phyloP scores from a whole-genome alignment of 2,113 vertebrate species.

The Pagrus major region DNA sequence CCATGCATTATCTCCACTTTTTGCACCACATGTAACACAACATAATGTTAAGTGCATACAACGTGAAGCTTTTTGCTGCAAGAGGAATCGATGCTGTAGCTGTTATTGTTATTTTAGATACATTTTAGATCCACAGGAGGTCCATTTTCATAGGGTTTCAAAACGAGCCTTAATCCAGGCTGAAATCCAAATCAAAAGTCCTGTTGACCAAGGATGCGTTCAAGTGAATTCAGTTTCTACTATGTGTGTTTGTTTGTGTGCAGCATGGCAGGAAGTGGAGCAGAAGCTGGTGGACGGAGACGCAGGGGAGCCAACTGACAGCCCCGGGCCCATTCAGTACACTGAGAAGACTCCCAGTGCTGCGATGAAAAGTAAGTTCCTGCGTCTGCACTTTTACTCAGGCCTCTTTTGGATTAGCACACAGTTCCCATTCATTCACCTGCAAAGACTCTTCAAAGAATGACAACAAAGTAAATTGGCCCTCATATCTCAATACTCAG shows the following conservation, averaged over 20 bases:
- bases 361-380: constrained; percentile 88
- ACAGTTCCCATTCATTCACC: not conserved
- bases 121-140: no score
- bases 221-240: not conserved
- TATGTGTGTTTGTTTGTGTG: constrained; percentile 4
- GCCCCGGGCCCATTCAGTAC: constrained; percentile 88
- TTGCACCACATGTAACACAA: no score
- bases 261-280: constrained; percentile 96
- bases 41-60: no score
- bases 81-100: no score
- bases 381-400: not conserved
- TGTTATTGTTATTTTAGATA: no score
- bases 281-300: constrained; percentile 84
- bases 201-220: not conserved
- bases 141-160: no score
- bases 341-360: constrained; percentile 90
- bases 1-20: no score
- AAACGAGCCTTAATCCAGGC: not conserved
- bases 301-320: constrained; percentile 70
- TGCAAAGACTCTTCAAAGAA: not conserved
- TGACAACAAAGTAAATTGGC: not conserved
- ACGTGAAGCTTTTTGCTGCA: no score
- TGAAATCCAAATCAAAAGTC: not conserved
- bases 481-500: not conserved
- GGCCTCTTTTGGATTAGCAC: not conserved